Evolutionary conservation across 2,113 vertebrate species (phyloP).

Genomic region (Leucopternis melanops): DNA sequence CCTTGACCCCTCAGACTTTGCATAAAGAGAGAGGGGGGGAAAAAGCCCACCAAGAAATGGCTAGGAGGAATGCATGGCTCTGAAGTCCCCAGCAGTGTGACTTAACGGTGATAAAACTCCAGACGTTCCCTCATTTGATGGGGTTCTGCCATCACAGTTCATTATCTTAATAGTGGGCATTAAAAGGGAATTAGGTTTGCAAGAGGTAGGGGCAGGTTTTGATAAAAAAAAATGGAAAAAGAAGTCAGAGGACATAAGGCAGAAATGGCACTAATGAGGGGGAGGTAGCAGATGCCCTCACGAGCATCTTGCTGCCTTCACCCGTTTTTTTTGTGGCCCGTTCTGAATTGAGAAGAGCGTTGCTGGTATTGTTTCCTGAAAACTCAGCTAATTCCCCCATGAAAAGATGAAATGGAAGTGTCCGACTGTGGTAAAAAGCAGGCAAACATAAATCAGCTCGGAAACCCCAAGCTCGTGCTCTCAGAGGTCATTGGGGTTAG

Average conservation of each 20-base stretch:
- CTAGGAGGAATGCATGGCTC: constrained; percentile 82
- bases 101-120: constrained; percentile 91
- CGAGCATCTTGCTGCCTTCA: constrained; percentile 43
- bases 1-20: constrained; percentile 83
- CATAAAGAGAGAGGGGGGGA: constrained; percentile 64
- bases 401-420: constrained; percentile 93
- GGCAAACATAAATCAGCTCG: constrained; percentile 95
- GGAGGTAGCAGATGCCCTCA: constrained; percentile 70
- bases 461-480: constrained; percentile 82
- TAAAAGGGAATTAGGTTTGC: constrained; percentile 77
- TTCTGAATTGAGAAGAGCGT: constrained; percentile 67
- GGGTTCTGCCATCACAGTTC: constrained; percentile 85
- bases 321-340: background rate
- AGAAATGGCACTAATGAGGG: constrained; percentile 69
- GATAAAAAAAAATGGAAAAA: constrained; percentile 60
- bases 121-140: constrained; percentile 95
- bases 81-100: constrained; percentile 84
- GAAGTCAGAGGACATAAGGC: constrained; percentile 53
- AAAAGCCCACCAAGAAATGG: constrained; percentile 72
- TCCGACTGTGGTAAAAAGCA: constrained; percentile 85
- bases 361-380: constrained; percentile 83
- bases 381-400: constrained; percentile 83
- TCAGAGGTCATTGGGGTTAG: constrained; percentile 82
- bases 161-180: constrained; percentile 82
- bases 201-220: constrained; percentile 69